Evolutionary conservation across 2,113 vertebrate genomes (phyloP), one percentile per base, ranked within the genome.

Genomic region (Dromas ardeola): DNA sequence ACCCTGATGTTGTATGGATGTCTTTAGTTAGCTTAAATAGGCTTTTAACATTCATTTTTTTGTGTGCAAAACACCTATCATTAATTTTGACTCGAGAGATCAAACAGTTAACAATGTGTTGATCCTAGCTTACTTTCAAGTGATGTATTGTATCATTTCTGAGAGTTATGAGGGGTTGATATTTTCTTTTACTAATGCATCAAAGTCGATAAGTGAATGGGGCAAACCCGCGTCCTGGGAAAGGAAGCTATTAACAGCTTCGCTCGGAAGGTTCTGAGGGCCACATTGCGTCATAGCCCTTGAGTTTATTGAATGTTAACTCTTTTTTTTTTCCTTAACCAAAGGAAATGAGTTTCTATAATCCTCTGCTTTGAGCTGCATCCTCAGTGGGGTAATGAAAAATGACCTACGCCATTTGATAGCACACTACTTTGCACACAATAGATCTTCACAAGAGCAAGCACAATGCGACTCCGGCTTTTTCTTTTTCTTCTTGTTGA

Each of bases 61-160:
- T 94, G 94, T 98, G 97, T 95, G 97, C 97, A 97, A 98, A 98
- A 98, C 97, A 97, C 97, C 97, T 97, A 97, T 98, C 98, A 98
- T 98, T 98, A 98, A 97, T 98, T 97, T 94, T 97, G 98, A 98
- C 98, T 98, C 10, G 86, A 47, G 91, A 98, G 98, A 98, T 98
- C 98, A 98, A 98, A 98, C 96, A 90, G 98, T 97, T 98, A 98
- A 98, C 98, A 98, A 98, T 4, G 98, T 98, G 98, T 98, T 98
- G 98, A 98, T 98, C 98, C 96, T 86, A 85, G 96, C 97, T 97
- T 97, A 94, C 97, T 98, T 97, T 97, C 97, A 93, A 97, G 95
- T 98, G 98, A 98, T 98, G 97, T 97, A 98, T 98, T 92, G 97
- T 96, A 94, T 97, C 96, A 87, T 98, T 98, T 95, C 52, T 86